Base-by-base conservation (phyloP, 2,113 vertebrate species). In the Pseudonaja textilis region DNA sequence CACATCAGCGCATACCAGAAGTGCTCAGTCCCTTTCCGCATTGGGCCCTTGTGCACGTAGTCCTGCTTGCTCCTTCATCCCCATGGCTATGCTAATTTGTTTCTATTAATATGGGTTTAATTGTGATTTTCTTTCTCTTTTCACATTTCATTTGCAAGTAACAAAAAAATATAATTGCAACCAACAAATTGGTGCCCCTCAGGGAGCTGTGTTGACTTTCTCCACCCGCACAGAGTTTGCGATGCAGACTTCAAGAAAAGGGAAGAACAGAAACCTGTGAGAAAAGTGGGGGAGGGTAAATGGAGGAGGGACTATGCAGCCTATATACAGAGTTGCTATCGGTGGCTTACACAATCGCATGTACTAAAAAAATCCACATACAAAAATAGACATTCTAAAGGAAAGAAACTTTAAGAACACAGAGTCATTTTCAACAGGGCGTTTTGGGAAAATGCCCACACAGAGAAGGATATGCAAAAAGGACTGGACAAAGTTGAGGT, bases 131-230 rank as follows among this genome's bases (percentile, higher is more conserved):
- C 26, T 59, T 42, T 22, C n/a, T 34, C n/a, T 26, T 56, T 86
- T 95, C 86, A 0, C 90, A 89, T 94, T 92, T 95, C 95, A 95
- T 94, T 94, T 94, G n/a, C 89, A 89, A 86, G 92, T 93, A 87
- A 74, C 0, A 29, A 94, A 89, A 92, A 97, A 96, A 47, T 96
- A 42, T 94, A 96, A 96, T 97, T 95, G 96, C 87, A 89, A 94
- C 88, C 92, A 92, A 91, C 85, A 87, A 95, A 90, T 45, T 92
- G 91, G 69, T 91, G 26, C 91, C 25, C 94, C 95, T 29, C n/a
- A 20, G 81, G 25, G 11, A 96, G 4, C 25, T 90, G 59, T 91
- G 6, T 29, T 90, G 90, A 92, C 87, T 92, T 26, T 87, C 93
- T 92, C 74, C 88, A 92, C 50, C 50, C 94, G 85, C 92, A 64